These are phyloP conservation scores for Hypolimnas misippus DNA, from an alignment of 2,888 invertebrate genomes.

Conservation along the genomic window DNA sequence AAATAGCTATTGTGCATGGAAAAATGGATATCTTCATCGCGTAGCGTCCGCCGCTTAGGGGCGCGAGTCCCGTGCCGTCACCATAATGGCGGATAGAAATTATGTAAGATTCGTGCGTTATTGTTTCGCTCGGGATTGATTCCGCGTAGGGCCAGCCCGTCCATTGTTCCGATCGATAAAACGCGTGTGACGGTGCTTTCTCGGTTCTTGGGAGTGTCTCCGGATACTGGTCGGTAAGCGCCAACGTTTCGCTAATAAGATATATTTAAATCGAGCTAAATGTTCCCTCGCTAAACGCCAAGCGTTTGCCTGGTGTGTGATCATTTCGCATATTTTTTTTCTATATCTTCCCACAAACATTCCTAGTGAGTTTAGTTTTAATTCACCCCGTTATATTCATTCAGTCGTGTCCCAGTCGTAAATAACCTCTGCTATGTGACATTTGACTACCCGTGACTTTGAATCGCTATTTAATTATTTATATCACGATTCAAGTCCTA, in stretches of 20 bases:
- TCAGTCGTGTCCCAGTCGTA: slow-evolving; percentile 26
- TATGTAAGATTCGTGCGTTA: slow-evolving; percentile 78
- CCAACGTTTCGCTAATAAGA: slow-evolving; percentile 52
- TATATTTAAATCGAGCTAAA: slow-evolving; percentile 72
- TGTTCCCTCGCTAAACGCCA: slow-evolving; percentile 38
- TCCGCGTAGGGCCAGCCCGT: slow-evolving; percentile 47
- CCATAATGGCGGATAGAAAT: slow-evolving; percentile 71
- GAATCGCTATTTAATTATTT: slow-evolving; percentile 27
- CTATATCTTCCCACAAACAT: slow-evolving; percentile 18
- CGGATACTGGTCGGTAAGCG: slow-evolving; percentile 69
- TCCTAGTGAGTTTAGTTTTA: slow-evolving; percentile 18
- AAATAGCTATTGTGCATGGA: slow-evolving; percentile 76
- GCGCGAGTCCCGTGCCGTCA: slow-evolving; percentile 65
- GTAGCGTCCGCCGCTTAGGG: slow-evolving; percentile 64
- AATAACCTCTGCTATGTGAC: slow-evolving; percentile 31
- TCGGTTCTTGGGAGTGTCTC: slow-evolving; percentile 53
- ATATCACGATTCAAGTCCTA: slow-evolving; percentile 14
- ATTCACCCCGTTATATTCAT: slow-evolving; percentile 29
- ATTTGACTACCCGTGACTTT: slow-evolving; percentile 27
- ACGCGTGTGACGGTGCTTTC: slow-evolving; percentile 47
- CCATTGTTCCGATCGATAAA: slow-evolving; percentile 44
- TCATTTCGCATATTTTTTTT: slow-evolving; percentile 24
- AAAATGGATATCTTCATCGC: slow-evolving; percentile 64
- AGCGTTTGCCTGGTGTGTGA: slow-evolving; percentile 21
- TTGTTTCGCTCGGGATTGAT: slow-evolving; percentile 65